phyloP scores from a whole-genome alignment of 2,797 vertebrate genomes.

The Parotocinclus haroldoi region DNA sequence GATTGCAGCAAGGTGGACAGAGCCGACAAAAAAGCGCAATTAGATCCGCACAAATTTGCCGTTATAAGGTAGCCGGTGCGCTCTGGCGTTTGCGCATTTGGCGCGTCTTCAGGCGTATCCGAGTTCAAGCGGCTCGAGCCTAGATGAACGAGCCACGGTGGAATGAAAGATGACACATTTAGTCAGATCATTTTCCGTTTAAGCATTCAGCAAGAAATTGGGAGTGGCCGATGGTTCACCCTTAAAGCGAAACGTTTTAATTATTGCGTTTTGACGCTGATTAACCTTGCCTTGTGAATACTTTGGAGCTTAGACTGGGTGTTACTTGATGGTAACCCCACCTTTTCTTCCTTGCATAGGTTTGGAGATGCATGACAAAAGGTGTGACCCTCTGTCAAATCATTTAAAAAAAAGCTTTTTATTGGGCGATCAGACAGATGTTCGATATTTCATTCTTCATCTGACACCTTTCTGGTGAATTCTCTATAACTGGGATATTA shows the following conservation, averaged over 20 bases:
- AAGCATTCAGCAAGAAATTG: neutral
- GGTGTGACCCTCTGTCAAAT: too few relatives aligned
- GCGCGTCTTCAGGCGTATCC: conserved; percentile 2
- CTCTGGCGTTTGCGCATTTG: conserved; percentile 16
- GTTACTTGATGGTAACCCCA: conserved; percentile 36
- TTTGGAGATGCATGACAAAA: too few relatives aligned
- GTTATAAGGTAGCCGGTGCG: neutral
- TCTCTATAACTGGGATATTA: too few relatives aligned
- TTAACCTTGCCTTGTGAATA: conserved; percentile 27
- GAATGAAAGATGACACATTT: neutral
- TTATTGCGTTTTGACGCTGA: conserved; percentile 1
- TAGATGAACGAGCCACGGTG: conserved; percentile 13
- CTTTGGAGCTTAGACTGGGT: conserved; percentile 18
- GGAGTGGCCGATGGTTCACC: neutral
- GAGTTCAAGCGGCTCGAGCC: conserved; percentile 16
- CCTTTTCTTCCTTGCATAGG: conserved; percentile 29
- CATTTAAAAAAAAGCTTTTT: too few relatives aligned
- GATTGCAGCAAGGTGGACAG: conserved; percentile 31
- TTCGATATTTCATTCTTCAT: too few relatives aligned
- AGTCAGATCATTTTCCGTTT: neutral
- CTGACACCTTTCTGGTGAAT: too few relatives aligned
- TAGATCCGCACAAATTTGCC: neutral
- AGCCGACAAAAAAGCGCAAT: conserved; percentile 10
- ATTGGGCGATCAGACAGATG: too few relatives aligned
- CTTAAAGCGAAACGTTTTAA: neutral